phyloP scores from a whole-genome alignment of 2,888 invertebrate species.

The Lacanobia oleracea region DNA sequence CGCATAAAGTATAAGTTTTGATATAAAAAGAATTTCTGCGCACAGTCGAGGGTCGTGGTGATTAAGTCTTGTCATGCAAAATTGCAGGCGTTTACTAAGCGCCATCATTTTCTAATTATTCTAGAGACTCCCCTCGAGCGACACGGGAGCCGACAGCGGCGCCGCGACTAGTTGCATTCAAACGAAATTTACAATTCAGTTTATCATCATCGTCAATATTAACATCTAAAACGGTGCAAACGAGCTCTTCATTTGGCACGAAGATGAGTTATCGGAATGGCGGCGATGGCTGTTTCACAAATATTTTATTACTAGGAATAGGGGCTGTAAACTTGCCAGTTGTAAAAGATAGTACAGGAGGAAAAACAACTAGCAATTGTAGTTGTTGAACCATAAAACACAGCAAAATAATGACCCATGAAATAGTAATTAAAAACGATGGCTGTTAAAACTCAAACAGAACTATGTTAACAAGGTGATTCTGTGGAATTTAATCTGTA shows the following conservation, averaged over 20 bases:
- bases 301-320: conserved; percentile 50
- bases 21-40: conserved; percentile 57
- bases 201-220: conserved; percentile 73
- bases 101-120: conserved; percentile 71
- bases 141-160: conserved; percentile 58
- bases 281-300: conserved; percentile 40
- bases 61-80: conserved; percentile 83
- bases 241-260: conserved; percentile 66
- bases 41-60: conserved; percentile 67
- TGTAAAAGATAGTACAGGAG: conserved; percentile 31
- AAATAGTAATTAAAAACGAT: conserved; percentile 73
- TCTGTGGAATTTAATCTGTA: conserved; percentile 77
- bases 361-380: conserved; percentile 63
- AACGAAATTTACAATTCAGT: conserved; percentile 76
- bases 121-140: conserved; percentile 63
- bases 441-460: conserved; percentile 69
- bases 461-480: conserved; percentile 73
- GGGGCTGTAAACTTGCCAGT: conserved; percentile 33
- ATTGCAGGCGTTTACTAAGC: conserved; percentile 72
- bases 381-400: conserved; percentile 63
- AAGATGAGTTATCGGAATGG: conserved; percentile 56
- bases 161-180: conserved; percentile 72
- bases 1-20: conserved; percentile 51
- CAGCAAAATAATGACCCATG: conserved; percentile 73
- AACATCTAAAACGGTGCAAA: conserved; percentile 77